Evolutionary conservation across 2,113 vertebrate species (phyloP), one percentile per base, ranked within the genome.

Genomic region (Eptesicus fuscus): DNA sequence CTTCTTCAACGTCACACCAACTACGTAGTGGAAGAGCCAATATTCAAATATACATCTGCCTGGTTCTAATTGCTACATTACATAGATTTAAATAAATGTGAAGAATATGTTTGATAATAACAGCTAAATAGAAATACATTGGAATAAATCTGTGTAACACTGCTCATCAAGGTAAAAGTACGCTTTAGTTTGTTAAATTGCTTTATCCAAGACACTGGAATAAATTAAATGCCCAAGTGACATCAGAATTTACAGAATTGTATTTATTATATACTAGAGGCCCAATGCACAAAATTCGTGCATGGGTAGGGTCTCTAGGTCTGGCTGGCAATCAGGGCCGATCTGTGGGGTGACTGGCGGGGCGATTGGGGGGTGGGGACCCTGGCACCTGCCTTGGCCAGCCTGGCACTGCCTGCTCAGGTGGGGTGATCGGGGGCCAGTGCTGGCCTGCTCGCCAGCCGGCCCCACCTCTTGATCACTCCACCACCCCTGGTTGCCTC

Each of bases 41-140:
- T 91, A 94, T 96, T 97, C 65, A 93, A 95, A 95, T 88, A 80
- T 96, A 35, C 35, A 92, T 84, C 51, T 95, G 59, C 14, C 56
- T 93, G 7, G n/a, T 96, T 95, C 67, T 95, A 91, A 65, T 42
- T 89, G 30, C 35, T 32, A 79, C 22, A 90, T 63, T 95, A 44
- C 10, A 65, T 59, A 84, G 12, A 49, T 53, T 78, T 35, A 93
- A 93, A 80, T 93, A 90, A 91, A 92, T 80, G 13, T 69, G 44
- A 12, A 91, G 67, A 94, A 83, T 87, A 40, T 67, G 17, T 53
- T 90, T 90, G 37, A 92, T 92, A 71, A 92, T 59, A 94, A 86
- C 90, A 67, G 17, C 18, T 87, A 87, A 87, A 86, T 93, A 11
- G 5, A 89, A 96, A 71, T 89, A 87, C 53, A 44, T 88, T 44